phyloP scores from a whole-genome alignment of 2,797 vertebrate species.

The Tamandua tetradactyla region DNA sequence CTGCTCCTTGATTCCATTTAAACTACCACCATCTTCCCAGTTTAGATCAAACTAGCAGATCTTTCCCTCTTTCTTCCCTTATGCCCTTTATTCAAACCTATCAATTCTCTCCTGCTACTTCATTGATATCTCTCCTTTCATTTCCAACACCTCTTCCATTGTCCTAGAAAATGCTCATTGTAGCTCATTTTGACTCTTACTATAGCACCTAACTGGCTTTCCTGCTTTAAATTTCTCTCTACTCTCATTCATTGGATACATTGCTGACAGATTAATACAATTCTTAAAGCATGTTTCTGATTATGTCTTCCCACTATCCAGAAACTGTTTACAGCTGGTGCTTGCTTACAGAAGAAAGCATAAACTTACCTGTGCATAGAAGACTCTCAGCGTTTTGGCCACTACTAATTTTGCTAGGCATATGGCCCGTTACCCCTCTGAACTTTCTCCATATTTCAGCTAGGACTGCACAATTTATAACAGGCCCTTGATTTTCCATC shows the following conservation, averaged over 20 bases:
- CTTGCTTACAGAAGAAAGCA: neutral
- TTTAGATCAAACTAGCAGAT: neutral
- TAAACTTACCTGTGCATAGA: too few species aligned
- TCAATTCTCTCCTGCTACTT: neutral
- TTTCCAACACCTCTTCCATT: neutral
- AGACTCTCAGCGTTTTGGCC: too few species aligned
- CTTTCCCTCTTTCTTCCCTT: neutral
- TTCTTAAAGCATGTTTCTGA: conserved; percentile 32
- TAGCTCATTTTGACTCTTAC: neutral
- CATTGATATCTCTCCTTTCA: too few species aligned
- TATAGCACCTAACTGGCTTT: neutral
- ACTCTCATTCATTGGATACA: neutral
- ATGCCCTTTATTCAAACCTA: neutral
- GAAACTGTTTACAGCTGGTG: neutral
- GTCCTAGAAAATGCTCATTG: neutral
- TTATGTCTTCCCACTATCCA: neutral
- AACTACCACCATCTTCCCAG: neutral
- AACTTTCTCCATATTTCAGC: neutral
- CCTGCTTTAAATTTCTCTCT: neutral
- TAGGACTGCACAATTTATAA: too few species aligned
- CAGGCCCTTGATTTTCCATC: neutral
- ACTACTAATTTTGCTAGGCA: neutral
- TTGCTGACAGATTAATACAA: neutral
- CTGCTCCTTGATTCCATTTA: neutral
- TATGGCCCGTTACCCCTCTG: too few species aligned